Conservation (phyloP, 1,140 invertebrate genomes). For the Homarus americanus region DNA sequence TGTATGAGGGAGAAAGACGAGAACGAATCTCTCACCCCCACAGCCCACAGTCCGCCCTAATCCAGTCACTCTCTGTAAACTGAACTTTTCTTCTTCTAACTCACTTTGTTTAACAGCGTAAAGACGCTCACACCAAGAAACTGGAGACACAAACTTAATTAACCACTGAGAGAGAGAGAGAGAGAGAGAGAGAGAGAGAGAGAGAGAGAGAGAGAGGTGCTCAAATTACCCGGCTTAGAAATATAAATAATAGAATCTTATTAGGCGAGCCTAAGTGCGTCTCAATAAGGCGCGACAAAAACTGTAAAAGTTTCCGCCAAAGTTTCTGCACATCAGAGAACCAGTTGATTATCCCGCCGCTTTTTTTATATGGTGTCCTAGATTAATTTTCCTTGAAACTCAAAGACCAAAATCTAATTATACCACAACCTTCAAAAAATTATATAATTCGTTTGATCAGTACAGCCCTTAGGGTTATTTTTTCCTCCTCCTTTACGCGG, state of each 20-base stretch:
- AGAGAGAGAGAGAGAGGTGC: no score
- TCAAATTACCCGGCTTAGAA: neutral
- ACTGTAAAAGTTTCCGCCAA: constrained; percentile 8
- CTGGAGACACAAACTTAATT: no score
- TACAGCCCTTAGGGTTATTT: neutral
- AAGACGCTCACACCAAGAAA: no score
- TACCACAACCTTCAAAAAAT: constrained; percentile 37
- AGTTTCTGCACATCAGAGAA: constrained; percentile 32
- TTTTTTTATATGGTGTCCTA: constrained; percentile 8
- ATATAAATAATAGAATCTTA: neutral
- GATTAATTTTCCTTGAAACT: constrained; percentile 45
- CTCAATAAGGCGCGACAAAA: neutral
- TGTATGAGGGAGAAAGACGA: no score
- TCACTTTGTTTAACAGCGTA: no score
- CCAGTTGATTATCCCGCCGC: constrained; percentile 29
- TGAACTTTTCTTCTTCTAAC: no score
- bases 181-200: no score
- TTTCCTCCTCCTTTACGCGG: neutral
- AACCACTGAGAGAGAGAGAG: no score
- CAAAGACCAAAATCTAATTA: constrained; percentile 41
- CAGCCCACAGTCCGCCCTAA: no score
- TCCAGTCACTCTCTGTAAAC: no score
- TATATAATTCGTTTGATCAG: constrained; percentile 32
- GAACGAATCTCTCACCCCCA: no score
- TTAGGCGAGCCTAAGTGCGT: neutral